These are phyloP conservation scores for Stomatorhinus walkeri DNA, from an alignment of 2,797 vertebrate genomes.

Conservation along the genomic window DNA sequence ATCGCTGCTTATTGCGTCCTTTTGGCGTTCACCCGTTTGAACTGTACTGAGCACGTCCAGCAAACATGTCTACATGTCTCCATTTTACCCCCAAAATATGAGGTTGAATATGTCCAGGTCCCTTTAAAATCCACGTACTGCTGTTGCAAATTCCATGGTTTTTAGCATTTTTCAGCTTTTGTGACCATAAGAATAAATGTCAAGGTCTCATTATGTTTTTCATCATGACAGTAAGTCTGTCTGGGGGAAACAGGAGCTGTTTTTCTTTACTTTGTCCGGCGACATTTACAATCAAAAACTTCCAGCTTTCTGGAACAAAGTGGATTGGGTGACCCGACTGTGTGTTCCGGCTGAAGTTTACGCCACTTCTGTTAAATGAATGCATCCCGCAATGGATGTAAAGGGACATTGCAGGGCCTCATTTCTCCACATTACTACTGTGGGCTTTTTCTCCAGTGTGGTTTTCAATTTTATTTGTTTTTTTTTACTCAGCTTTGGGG, in stretches of 20 bases:
- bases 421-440: not conserved
- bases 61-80: not conserved
- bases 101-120: not conserved
- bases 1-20: not conserved
- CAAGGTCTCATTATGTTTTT: not conserved
- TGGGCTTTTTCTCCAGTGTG: not conserved
- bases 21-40: not conserved
- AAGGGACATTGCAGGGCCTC: not conserved
- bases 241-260: not conserved
- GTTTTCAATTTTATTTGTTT: not conserved
- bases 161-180: not conserved
- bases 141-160: not conserved
- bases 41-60: not conserved
- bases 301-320: not conserved
- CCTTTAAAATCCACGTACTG: not conserved
- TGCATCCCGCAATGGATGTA: not conserved
- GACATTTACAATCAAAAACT: not conserved
- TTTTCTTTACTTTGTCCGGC: not conserved
- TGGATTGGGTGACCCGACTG: not conserved
- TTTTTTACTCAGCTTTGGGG: not conserved
- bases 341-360: not conserved
- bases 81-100: not conserved
- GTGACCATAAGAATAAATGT: not conserved
- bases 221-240: not conserved
- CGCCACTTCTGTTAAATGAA: not conserved